Base-by-base conservation (phyloP, 2,113 vertebrate species). In the Etheostoma spectabile region DNA sequence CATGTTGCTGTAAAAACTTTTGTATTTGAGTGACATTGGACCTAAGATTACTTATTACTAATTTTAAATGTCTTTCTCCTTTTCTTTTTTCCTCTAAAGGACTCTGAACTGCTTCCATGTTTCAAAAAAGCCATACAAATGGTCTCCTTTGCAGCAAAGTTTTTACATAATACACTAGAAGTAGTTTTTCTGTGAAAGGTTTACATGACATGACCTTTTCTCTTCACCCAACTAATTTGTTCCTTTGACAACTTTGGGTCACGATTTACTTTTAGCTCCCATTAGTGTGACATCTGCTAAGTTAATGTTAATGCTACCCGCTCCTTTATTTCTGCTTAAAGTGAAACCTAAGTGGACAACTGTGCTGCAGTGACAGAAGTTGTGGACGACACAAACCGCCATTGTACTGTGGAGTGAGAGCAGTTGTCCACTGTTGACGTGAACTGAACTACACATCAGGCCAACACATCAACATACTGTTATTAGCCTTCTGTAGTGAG, bases 341-440 rank as follows among this genome's bases (percentile, higher is more conserved):
- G 59, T 70, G 59, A 74, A 84, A 74, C 73, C 2, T 46, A 53
- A 0, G 59, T 33, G 33, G 2, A 1, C 13, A 56, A 46, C 49
- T 52, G 46, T 33, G 63, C 69, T 21, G 49, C 45, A 59, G 61
- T 16, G 71, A 69, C 69, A 77, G 52, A 68, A 3, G 30, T 51
- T 14, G n/a, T n/a, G 24, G 27, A 60, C 3, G 35, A 76, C 79
- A 87, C 66, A 87, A 64, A 51, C 35, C 5, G 19, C 55, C 49
- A 49, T 46, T 72, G 77, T 67, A n/a, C 55, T 10, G 42, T 21
- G 14, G 51, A 51, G 62, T 12, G 48, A 61, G 77, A 1, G 30
- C 62, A 83, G 79, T 77, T 81, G 86, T 72, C 45, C 46, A 53
- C 48, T 10, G 83, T n/a, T 64, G 79, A 71, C 56, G 30, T 70